Conservation (phyloP, 2,113 vertebrate species). For the Coturnix japonica region DNA sequence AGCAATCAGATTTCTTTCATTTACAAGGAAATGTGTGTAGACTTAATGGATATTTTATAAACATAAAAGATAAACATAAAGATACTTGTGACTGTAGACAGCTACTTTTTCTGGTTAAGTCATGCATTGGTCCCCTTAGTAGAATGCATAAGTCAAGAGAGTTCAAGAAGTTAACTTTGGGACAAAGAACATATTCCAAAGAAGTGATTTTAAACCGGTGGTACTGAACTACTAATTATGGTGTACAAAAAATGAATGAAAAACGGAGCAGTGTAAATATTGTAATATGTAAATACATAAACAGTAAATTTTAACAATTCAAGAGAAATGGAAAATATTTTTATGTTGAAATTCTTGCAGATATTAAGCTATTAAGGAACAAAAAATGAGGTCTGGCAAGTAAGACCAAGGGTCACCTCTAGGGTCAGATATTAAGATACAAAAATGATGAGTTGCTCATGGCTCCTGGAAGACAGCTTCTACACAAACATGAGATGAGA, state of each 20-base stretch:
- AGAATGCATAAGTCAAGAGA: not conserved
- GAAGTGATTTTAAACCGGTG: accelerated
- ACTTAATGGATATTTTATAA: not conserved
- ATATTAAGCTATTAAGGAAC: not conserved
- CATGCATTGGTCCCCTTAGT: not conserved
- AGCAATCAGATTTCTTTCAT: not conserved
- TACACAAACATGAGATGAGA: not conserved
- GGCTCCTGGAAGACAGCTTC: not conserved
- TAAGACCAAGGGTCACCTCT: not conserved
- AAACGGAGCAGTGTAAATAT: not conserved
- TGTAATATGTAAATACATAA: not conserved
- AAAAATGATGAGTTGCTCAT: not conserved
- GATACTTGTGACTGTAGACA: not conserved
- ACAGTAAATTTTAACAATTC: not conserved
- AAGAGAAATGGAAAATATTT: not conserved
- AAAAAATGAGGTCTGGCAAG: not conserved
- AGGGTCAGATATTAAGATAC: not conserved
- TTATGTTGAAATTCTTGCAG: not conserved
- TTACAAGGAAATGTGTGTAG: not conserved
- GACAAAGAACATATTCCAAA: not conserved
- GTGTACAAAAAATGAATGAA: accelerated
- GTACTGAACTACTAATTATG: not conserved
- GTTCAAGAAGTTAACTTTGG: not conserved
- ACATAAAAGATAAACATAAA: not conserved
- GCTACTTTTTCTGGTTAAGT: not conserved